Conservation (phyloP, 2,797 vertebrate genomes). For the Ctenochaetus hawaiiensis region DNA sequence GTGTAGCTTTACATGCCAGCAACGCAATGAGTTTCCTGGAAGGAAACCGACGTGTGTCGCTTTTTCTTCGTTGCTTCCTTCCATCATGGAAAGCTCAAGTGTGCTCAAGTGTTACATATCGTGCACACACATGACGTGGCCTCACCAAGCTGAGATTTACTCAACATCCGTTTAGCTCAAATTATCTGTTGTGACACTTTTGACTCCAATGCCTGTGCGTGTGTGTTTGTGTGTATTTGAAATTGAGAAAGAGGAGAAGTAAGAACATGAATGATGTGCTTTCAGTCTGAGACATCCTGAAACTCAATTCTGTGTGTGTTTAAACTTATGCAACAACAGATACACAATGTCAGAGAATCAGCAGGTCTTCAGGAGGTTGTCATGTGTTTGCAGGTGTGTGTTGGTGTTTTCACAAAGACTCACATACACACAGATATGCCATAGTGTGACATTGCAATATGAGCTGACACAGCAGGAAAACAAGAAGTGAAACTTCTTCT, state of each 20-base stretch:
- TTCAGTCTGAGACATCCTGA: conserved; percentile 48
- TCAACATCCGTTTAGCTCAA: conserved; percentile 76
- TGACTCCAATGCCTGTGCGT: conserved; percentile 33
- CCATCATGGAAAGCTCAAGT: conserved; percentile 56
- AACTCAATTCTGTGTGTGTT: not conserved
- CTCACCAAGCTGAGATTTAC: conserved; percentile 52
- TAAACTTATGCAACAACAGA: conserved; percentile 7
- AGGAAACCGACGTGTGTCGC: conserved; percentile 19
- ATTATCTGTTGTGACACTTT: conserved; percentile 66
- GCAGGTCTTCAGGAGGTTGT: not conserved
- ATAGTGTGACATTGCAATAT: not conserved
- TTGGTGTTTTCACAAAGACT: not conserved
- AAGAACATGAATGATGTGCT: conserved; percentile 10
- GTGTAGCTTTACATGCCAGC: not conserved
- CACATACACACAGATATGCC: not conserved
- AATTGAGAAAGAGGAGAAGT: conserved; percentile 67
- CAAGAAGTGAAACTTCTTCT: conserved; percentile 40
- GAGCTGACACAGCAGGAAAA: not conserved
- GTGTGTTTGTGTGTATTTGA: conserved; percentile 20
- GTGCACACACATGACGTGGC: conserved; percentile 34
- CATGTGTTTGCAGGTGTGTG: conserved; percentile 2
- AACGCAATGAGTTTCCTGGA: not conserved
- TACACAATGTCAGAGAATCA: not conserved
- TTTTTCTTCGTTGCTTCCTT: conserved; percentile 31
- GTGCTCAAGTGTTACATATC: conserved; percentile 41